Conservation (phyloP, 2,797 vertebrate genomes). For the Etheostoma perlongum region DNA sequence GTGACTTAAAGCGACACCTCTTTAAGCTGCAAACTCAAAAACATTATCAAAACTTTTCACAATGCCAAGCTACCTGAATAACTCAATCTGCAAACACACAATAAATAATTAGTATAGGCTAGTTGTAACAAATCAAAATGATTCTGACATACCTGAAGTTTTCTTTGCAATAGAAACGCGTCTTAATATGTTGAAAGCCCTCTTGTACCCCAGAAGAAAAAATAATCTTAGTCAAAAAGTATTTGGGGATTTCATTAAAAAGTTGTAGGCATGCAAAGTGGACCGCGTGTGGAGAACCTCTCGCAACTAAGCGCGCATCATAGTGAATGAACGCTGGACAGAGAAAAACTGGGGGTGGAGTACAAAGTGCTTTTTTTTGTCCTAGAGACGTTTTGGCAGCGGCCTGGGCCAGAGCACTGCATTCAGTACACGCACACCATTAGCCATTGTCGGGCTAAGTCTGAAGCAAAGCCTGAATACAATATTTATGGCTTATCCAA, state of each 20-base stretch:
- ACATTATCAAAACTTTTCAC: slow-evolving; percentile 4
- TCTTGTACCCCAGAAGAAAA: slow-evolving; percentile 61
- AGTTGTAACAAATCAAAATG: slow-evolving; percentile 1
- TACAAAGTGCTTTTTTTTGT: slow-evolving; percentile 76
- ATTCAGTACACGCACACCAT: slow-evolving; percentile 86
- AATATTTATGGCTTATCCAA: slow-evolving; percentile 76
- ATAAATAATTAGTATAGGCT: neutral
- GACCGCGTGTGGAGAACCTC: slow-evolving; percentile 77
- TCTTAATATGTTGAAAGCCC: slow-evolving; percentile 64
- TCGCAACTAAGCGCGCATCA: slow-evolving; percentile 84
- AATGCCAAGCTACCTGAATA: neutral
- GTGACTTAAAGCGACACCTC: slow-evolving; percentile 42
- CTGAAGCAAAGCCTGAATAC: slow-evolving; percentile 69
- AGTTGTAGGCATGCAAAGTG: slow-evolving; percentile 81
- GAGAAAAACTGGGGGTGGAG: slow-evolving; percentile 82
- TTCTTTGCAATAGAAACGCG: slow-evolving; percentile 65
- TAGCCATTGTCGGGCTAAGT: slow-evolving; percentile 77
- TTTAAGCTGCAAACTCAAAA: slow-evolving; percentile 23
- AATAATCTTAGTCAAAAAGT: slow-evolving; percentile 83
- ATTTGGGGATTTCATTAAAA: slow-evolving; percentile 87
- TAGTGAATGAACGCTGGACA: slow-evolving; percentile 83
- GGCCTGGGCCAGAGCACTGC: slow-evolving; percentile 63
- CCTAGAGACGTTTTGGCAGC: slow-evolving; percentile 83
- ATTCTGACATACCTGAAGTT: slow-evolving; percentile 78
- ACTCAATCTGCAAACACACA: neutral